Base-by-base conservation (phyloP, 2,797 vertebrate species). In the Lepilemur septentrionalis region DNA sequence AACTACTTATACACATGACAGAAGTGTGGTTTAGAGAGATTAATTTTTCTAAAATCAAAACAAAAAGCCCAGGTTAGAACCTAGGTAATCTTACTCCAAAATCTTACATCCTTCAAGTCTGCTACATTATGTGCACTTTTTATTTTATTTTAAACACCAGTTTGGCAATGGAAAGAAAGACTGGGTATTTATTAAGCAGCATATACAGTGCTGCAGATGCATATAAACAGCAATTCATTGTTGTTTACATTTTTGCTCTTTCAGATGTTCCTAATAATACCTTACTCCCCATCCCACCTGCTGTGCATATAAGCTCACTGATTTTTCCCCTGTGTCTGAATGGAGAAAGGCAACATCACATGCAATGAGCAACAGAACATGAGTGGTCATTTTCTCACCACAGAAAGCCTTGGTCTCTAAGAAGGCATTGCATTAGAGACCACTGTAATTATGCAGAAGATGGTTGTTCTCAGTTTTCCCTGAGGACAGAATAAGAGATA, bases 401-500 rank as follows among this genome's bases (percentile, higher is more conserved):
- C 2, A 43, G 61, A 35, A 80, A 82, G 55, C 35, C 43, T 38
- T 7, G 35, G 50, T 83, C 35, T 93, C 95, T 94, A 76, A 94
- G 52, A 91, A 67, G 12, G 38, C 28, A 73, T 67, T 79, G 52
- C 3, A 3, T 89, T 87, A 72, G 52, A 59, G 69, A 48, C 35
- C 43, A 48, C 5, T 59, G 43, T 67, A 83, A 92, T 94, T 87
- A 93, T 57, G 23, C n/a, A 55, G 28, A 87, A 82, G 52, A 80
- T 86, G n/a, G 38, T 25, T 59, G 48, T 72, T 94, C 89, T 94
- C 43, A 57, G 32, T 96, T 90, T 94, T 88, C 93, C 86, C 70
- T 76, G 59, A 94, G 80, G 89, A 65, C 11, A 94, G 41, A 69
- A 89, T 48, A 43, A 67, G 35, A 94, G 91, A 89, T 83, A 81